Percentiles rank a stretch among this genome's conserved stretches.
These are phyloP conservation scores for Abrostola triplasia DNA, from an alignment of 2,888 invertebrate genomes.

Conservation along the genomic window DNA sequence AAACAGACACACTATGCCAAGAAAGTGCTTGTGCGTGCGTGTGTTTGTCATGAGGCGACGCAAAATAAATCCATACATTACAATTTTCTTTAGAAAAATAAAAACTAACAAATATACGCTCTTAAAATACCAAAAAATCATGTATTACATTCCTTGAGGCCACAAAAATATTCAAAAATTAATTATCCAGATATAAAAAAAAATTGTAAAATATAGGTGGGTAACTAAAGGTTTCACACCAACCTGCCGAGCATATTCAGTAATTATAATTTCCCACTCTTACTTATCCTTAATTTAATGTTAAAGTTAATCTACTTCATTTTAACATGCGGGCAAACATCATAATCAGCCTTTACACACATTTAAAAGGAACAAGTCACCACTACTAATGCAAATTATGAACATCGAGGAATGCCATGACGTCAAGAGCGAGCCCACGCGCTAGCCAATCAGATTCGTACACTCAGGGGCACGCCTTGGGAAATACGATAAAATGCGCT, in stretches of 20 bases:
- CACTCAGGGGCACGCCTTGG: conserved; percentile 89
- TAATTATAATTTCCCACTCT: not conserved
- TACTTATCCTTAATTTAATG: not conserved
- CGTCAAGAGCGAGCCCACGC: conserved; percentile 87
- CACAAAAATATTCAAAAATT: no score
- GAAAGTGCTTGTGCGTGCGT: conserved; percentile 64
- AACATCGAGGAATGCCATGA: conserved; percentile 83
- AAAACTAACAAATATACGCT: not conserved
- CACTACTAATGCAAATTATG: conserved; percentile 74
- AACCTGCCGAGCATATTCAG: not conserved
- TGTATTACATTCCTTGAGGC: no score
- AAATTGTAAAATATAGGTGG: no score
- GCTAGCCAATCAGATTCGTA: conserved; percentile 84
- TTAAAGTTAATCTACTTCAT: not conserved
- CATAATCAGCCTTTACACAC: conserved; percentile 34
- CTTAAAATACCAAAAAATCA: no score
- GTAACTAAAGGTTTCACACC: no score
- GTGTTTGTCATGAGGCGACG: conserved; percentile 67
- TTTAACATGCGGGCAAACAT: conserved; percentile 11
- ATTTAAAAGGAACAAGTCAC: conserved; percentile 50
- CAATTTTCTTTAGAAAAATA: conserved; percentile 37
- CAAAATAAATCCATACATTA: conserved; percentile 54
- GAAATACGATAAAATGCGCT: conserved; percentile 67
- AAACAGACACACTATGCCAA: conserved; percentile 79
- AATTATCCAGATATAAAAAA: no score